phyloP scores from a whole-genome alignment of 1,140 invertebrate species.

The Drosophila virilis region DNA sequence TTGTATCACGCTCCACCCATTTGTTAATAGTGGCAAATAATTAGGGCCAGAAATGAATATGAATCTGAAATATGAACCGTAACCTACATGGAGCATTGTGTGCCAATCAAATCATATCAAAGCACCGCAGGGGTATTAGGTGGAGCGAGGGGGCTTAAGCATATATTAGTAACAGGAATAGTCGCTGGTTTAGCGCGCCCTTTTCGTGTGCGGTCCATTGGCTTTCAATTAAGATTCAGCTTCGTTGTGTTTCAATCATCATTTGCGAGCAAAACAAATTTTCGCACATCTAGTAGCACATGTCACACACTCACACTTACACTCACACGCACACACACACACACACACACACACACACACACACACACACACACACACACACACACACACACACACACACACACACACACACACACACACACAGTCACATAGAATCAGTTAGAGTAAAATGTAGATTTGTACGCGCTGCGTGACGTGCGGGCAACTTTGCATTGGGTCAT shows the following conservation, averaged over 20 bases:
- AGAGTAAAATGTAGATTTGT: conserved; percentile 38
- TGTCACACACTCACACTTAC: conserved; percentile 15
- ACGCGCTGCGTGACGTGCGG: conserved; percentile 22
- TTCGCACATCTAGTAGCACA: conserved; percentile 39
- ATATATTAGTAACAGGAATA: not conserved
- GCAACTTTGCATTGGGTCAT: conserved; percentile 18
- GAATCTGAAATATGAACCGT: not conserved
- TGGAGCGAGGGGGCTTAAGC: not conserved
- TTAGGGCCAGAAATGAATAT: not conserved
- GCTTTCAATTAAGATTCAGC: conserved; percentile 54
- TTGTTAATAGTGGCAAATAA: not conserved
- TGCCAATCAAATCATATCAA: conserved; percentile 4
- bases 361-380: conserved; percentile 6
- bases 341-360: conserved; percentile 6
- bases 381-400: conserved; percentile 11
- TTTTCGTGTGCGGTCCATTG: conserved; percentile 24
- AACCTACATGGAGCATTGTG: not conserved
- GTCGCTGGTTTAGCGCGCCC: not conserved
- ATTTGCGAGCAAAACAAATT: conserved; percentile 52
- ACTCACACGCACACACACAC: conserved; percentile 5
- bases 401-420: conserved; percentile 6
- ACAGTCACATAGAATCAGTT: not conserved
- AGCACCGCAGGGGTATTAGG: not conserved
- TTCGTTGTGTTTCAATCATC: conserved; percentile 54
- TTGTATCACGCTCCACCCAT: no score